Evolutionary conservation across 2,888 invertebrate genomes (phyloP), one percentile per base, ranked within the genome.

Genomic region (Palloptera scutellata): DNA sequence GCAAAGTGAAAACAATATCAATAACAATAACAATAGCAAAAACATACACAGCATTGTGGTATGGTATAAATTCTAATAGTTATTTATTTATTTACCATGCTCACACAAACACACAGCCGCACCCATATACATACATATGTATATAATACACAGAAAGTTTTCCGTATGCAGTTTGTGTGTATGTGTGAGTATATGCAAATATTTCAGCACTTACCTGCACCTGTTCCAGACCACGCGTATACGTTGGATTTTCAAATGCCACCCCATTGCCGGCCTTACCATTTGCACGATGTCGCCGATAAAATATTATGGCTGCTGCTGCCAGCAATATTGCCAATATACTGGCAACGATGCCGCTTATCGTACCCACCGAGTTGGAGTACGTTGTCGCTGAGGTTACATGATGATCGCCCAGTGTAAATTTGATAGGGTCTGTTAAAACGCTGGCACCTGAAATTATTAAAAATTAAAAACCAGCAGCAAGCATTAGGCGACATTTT

Each of bases 201-300:
- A 66, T 61, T 40, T 13, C 61, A 54, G n/a, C 69, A 70, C 72
- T 71, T 70, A 91, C 92, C 85, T 92, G 92, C 62, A 91, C 88
- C 76, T 91, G 91, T 77, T 93, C 92, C 70, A 92, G 89, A 79
- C 92, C 92, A 69, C 92, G 87, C 72, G 93, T 87, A 85, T 93
- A 93, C 81, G 92, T 92, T 11, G 94, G 93, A 83, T 94, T 94
- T 85, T 93, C 93, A 82, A 94, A 94, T 15, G 93, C 93, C 66
- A 93, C 92, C 70, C 91, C 92, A 77, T 90, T 89, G 70, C 90
- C 80, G 17, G 79, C 77, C 69, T 83, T 80, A 72, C 83, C 81
- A 62, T 79, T 76, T 61, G 79, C 81, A 64, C 82, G 81, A 68
- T 81, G 80, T 20, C 84, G 83, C 43, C 84, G 81, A 73, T 84